Evolutionary conservation across 2,888 invertebrate genomes (phyloP), one percentile per base, ranked within the genome.

Genomic region (Brenthis ino): DNA sequence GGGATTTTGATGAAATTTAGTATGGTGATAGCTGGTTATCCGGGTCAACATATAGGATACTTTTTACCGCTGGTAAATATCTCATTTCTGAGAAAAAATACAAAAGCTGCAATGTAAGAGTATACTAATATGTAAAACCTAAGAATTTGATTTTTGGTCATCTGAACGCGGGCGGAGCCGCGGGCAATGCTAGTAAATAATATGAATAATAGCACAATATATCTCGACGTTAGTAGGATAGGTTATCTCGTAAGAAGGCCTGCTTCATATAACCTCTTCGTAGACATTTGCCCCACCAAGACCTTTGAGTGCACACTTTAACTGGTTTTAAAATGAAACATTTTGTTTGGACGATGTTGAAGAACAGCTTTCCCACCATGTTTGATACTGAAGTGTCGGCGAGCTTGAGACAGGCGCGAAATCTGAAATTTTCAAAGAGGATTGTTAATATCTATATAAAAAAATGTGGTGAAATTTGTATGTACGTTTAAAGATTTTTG

Each of bases 281-380:
- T 51, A 95, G 89, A 80, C 98, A 98, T 77, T 95, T 95, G 0
- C 98, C 98, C 95, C 96, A 96, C 96, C 97, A 97, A 0, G 96
- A 95, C 6, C 96, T 93, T 77, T 95, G 94, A 8, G 94, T 93
- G 89, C 99, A 99, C 37, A 95, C 93, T 76, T 95, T 95, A 75
- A 96, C 96, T 1, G 95, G 95, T 80, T 96, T 96, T 55, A 99
- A 91, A 0, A 96, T 94, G 88, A 99, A 99, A 81, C 99, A 99
- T 84, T 98, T 97, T 0, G 97, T 97, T 83, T 98, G 98, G n/a
- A 99, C 96, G 57, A 98, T 94, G 89, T 99, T 98, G 95, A 99
- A 99, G 94, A 98, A 99, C 48, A 99, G 93, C 80, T 97, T 97
- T 3, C 98, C 98, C 66, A 98, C 97, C 88, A 98, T 94, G 83